A percentile compares a stretch with the other conserved stretches of the same genome.
Evolutionary conservation across 35 echinoderm and acorn worm genomes (phyloP).

Genomic region (Lytechinus pictus): DNA sequence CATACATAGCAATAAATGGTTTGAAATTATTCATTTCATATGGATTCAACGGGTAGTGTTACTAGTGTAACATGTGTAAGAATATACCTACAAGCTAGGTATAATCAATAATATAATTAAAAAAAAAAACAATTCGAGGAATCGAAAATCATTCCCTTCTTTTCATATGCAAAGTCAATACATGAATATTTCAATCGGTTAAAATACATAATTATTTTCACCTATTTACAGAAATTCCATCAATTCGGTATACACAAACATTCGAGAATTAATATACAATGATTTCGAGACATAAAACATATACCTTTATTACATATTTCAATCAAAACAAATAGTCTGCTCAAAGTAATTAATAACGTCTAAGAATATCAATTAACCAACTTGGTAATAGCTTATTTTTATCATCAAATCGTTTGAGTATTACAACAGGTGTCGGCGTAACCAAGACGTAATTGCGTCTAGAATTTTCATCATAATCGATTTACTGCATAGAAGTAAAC

Average conservation of each 20-base stretch:
- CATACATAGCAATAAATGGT: no score
- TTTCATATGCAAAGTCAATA: background rate
- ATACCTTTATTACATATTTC: background rate
- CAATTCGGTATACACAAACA: constrained; percentile 3
- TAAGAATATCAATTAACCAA: background rate
- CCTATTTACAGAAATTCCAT: background rate
- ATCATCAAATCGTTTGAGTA: no score
- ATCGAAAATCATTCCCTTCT: background rate
- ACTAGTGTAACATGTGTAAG: no score
- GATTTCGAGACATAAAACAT: background rate
- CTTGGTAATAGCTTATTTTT: no score
- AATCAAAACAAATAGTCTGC: background rate
- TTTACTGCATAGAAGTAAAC: no score
- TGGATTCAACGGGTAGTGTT: no score
- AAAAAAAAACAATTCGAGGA: background rate
- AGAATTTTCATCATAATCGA: no score
- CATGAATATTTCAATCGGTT: background rate
- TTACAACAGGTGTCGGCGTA: no score
- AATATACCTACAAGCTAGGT: no score
- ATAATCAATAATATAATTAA: no score
- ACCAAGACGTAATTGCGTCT: no score
- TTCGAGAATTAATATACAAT: background rate
- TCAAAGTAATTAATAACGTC: background rate
- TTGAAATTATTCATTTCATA: no score
- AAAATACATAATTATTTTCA: background rate